Evolutionary conservation across 92 coral and sea anemone genomes (phyloP).

Genomic region (Siderastrea radians): DNA sequence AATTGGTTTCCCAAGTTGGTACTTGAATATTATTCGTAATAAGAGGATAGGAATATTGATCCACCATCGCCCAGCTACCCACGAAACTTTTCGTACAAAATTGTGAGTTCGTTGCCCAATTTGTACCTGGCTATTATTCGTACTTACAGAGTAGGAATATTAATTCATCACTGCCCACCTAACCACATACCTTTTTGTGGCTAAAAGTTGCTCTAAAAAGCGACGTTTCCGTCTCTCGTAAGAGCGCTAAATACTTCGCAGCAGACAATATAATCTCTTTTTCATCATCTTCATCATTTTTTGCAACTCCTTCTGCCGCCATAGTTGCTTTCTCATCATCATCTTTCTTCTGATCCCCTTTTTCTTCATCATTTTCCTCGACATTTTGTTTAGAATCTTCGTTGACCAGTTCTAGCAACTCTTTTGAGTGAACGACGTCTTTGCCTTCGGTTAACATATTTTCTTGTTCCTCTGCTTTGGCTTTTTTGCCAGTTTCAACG

Average conservation of each 20-base stretch:
- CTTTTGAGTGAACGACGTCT: background rate
- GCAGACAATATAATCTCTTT: constrained; percentile 54
- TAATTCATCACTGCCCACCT: no score
- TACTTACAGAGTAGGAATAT: no score
- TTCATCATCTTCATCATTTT: background rate
- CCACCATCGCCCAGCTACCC: no score
- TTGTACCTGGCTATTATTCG: no score
- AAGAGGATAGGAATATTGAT: no score
- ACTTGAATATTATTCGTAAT: no score
- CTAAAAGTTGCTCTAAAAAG: constrained; percentile 72
- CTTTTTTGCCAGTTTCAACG: background rate
- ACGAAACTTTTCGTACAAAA: no score
- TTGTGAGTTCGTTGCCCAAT: no score
- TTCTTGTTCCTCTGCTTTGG: background rate
- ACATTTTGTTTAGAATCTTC: background rate
- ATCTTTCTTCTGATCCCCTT: background rate
- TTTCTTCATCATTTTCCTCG: background rate
- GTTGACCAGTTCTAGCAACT: background rate
- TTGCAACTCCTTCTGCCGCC: background rate
- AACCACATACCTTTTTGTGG: constrained; percentile 67
- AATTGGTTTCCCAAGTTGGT: no score
- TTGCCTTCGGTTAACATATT: background rate
- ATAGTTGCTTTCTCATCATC: background rate
- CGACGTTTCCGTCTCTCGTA: constrained; percentile 74
- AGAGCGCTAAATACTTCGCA: constrained; percentile 62